These are phyloP conservation scores for Leptura quadrifasciata DNA, from an alignment of 2,888 invertebrate species.

Conservation along the genomic window DNA sequence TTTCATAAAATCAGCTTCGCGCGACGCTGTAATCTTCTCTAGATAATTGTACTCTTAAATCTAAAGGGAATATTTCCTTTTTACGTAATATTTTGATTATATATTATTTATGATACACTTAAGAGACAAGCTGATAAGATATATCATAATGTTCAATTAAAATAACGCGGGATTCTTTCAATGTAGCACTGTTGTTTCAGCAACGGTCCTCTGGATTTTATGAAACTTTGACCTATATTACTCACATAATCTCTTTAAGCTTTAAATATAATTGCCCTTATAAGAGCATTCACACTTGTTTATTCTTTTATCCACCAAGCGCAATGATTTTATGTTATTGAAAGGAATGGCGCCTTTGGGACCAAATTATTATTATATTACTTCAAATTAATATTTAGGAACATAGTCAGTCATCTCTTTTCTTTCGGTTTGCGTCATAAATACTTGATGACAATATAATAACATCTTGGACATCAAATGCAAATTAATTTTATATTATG, in stretches of 20 bases:
- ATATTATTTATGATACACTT: conserved; percentile 33
- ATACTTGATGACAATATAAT: no score
- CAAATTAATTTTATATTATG: no score
- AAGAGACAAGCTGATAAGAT: conserved; percentile 38
- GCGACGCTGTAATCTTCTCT: conserved; percentile 14
- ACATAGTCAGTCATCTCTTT: no score
- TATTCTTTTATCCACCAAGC: not conserved
- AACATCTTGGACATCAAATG: no score
- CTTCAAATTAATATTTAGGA: no score
- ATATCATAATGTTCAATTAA: conserved; percentile 13
- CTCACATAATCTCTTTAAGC: conserved; percentile 2
- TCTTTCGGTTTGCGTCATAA: no score
- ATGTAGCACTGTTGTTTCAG: conserved; percentile 21
- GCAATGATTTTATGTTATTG: not conserved
- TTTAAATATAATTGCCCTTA: conserved; percentile 16
- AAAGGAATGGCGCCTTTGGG: no score
- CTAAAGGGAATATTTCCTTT: conserved; percentile 31
- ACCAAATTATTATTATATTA: no score
- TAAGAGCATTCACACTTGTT: not conserved
- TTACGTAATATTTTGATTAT: conserved; percentile 35
- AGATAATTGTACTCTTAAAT: conserved; percentile 5
- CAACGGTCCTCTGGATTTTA: conserved; percentile 33
- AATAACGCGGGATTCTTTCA: conserved; percentile 33
- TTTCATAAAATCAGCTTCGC: not conserved
- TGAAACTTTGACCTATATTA: conserved; percentile 29